Conservation (phyloP, 2,113 vertebrate species). For the Anolis sagrei region DNA sequence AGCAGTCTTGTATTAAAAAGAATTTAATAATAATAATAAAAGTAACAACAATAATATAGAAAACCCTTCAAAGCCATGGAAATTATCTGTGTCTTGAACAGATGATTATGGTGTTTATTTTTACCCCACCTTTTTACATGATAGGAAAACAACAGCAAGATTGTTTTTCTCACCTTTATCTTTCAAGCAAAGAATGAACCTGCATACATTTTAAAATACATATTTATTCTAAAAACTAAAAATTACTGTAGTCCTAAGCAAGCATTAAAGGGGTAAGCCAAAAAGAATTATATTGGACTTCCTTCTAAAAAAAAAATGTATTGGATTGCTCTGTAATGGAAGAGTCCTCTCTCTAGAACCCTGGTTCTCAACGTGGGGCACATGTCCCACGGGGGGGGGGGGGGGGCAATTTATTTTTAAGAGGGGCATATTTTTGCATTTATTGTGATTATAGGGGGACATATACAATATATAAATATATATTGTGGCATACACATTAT, state of each 20-base stretch:
- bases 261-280: not conserved
- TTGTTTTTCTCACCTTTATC: not conserved
- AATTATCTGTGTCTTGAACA: not conserved
- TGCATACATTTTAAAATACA: not conserved
- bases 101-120: too few relatives aligned
- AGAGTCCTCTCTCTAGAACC: not conserved
- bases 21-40: not conserved
- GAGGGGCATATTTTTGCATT: too few relatives aligned
- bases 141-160: not conserved
- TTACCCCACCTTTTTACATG: too few relatives aligned
- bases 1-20: constrained; percentile 17
- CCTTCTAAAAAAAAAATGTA: too few relatives aligned
- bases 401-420: too few relatives aligned
- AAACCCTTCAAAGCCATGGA: not conserved
- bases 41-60: not conserved
- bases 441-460: too few relatives aligned
- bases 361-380: too few relatives aligned
- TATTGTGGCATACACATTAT: too few relatives aligned
- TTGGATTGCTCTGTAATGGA: not conserved
- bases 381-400: too few relatives aligned
- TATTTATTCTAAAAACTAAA: not conserved
- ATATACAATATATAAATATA: too few relatives aligned
- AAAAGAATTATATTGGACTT: not conserved
- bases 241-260: not conserved
- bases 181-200: not conserved